Evolutionary conservation across 2,113 vertebrate genomes (phyloP).

Genomic region (Conger conger): DNA sequence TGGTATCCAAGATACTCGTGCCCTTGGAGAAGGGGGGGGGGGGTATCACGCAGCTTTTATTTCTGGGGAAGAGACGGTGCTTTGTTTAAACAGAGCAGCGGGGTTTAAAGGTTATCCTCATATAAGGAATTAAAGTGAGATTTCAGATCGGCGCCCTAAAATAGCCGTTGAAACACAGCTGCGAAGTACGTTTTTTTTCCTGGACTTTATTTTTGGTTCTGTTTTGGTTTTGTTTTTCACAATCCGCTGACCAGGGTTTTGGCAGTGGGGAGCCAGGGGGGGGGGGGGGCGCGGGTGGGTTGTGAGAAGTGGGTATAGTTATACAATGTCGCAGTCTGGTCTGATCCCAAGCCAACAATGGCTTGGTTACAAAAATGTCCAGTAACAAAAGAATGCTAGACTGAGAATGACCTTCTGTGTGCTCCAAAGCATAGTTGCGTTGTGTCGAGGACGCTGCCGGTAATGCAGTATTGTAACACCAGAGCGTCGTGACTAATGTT

Average conservation of each 20-base stretch:
- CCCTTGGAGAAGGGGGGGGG: conserved; percentile 32
- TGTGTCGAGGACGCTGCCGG: neutral
- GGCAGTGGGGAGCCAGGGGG: neutral
- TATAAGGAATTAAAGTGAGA: conserved; percentile 16
- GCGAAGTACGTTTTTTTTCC: conserved; percentile 45
- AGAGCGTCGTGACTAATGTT: conserved; percentile 15
- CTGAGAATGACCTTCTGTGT: neutral
- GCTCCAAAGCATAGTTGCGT: conserved; percentile 28
- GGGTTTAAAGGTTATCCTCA: conserved; percentile 30
- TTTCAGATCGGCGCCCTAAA: conserved; percentile 10
- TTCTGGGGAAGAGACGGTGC: conserved; percentile 18
- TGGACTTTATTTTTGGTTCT: conserved; percentile 72
- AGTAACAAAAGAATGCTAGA: neutral
- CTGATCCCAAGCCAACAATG: conserved; percentile 13
- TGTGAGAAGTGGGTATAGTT: neutral
- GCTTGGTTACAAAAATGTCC: neutral
- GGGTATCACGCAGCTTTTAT: neutral
- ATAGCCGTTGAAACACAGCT: neutral
- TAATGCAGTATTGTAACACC: neutral
- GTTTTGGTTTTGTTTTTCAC: conserved; percentile 52
- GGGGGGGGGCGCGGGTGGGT: neutral
- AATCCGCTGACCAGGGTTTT: conserved; percentile 58
- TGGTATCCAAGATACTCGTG: conserved; percentile 73
- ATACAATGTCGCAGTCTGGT: conserved; percentile 40
- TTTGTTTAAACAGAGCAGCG: conserved; percentile 46